Evolutionary conservation across 2,888 invertebrate genomes (phyloP).

Genomic region (Apeira syringaria): DNA sequence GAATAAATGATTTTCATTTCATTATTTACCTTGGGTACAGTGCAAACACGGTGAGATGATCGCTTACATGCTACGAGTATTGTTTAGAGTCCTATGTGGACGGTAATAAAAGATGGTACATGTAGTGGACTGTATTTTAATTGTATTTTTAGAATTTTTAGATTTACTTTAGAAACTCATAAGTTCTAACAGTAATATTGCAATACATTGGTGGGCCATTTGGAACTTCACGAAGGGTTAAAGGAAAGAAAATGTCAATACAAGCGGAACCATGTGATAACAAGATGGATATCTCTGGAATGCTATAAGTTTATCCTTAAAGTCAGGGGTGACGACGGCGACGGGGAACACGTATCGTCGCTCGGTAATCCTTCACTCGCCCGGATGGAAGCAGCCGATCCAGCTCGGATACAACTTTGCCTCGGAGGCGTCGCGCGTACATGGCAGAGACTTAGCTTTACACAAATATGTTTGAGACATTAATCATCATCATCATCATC

Average conservation of each 20-base stretch:
- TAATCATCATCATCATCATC: not conserved
- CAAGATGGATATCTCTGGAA: constrained; percentile 38
- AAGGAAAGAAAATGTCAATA: not conserved
- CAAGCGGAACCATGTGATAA: constrained; percentile 31
- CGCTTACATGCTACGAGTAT: no score
- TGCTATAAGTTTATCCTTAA: constrained; percentile 51
- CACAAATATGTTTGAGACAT: not conserved
- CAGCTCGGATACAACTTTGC: constrained; percentile 48
- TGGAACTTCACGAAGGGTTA: no score
- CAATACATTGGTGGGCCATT: no score
- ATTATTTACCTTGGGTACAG: no score
- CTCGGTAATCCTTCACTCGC: constrained; percentile 60
- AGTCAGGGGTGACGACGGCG: constrained; percentile 57
- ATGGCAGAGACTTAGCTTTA: constrained; percentile 2
- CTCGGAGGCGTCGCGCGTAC: constrained; percentile 38
- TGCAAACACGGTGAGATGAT: no score
- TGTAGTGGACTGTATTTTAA: no score
- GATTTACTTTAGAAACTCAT: no score
- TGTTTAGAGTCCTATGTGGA: no score
- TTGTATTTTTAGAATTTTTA: no score
- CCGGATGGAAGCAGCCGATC: constrained; percentile 39
- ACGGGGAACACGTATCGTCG: constrained; percentile 54
- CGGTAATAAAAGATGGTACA: no score
- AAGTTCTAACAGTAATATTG: no score
- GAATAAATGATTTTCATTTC: no score